phyloP scores from a whole-genome alignment of 2,888 invertebrate genomes.

The Leptopilina drosophilae region DNA sequence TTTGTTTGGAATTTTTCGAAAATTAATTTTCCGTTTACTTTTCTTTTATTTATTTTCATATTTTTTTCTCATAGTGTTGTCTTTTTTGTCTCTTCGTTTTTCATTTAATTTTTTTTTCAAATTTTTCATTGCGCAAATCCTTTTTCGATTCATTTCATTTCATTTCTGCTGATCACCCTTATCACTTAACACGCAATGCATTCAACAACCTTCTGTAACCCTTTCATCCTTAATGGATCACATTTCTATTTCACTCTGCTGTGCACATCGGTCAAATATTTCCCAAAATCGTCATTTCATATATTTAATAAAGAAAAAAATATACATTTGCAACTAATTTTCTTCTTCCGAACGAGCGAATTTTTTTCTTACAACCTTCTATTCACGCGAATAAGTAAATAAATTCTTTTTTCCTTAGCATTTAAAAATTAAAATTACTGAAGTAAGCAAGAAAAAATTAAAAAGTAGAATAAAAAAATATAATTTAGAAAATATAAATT shows the following conservation, averaged over 20 bases:
- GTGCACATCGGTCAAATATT: constrained; percentile 68
- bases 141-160: constrained; percentile 60
- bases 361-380: constrained; percentile 31
- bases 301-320: not conserved
- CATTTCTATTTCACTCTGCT: constrained; percentile 60
- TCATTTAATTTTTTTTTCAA: constrained; percentile 44
- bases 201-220: constrained; percentile 53
- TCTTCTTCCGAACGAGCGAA: not conserved
- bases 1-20: constrained; percentile 10
- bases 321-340: not conserved
- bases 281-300: constrained; percentile 48
- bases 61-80: constrained; percentile 25
- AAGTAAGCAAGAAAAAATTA: no score
- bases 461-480: no score
- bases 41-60: constrained; percentile 23
- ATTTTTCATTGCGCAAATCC: constrained; percentile 40
- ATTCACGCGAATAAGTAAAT: not conserved
- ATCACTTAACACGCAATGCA: constrained; percentile 62
- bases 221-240: constrained; percentile 52
- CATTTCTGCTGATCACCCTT: constrained; percentile 61
- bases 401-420: not conserved
- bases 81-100: not conserved
- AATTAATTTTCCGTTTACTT: not conserved
- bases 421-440: no score
- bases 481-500: no score